phyloP scores from a whole-genome alignment of 92 coral and sea anemone species.

The Paragorgia papillata region DNA sequence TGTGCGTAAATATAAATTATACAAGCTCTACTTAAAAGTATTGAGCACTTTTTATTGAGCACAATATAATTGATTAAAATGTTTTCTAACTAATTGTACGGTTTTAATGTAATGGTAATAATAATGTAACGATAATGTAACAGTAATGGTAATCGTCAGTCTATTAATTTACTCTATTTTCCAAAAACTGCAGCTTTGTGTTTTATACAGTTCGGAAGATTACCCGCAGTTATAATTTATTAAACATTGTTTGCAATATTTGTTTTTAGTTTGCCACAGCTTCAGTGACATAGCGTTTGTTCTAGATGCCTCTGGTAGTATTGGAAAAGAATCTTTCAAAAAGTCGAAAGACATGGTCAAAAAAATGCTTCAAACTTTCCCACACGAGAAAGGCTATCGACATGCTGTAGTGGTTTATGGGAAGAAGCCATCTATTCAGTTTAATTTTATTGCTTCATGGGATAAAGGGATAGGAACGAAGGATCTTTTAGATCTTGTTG shows the following conservation, averaged over 20 bases:
- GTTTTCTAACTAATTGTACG: no score
- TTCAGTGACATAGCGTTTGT: conserved; percentile 33
- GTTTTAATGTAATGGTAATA: no score
- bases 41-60: no score
- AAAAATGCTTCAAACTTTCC: conserved; percentile 15
- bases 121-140: no score
- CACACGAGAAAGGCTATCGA: conserved; percentile 34
- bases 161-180: no score
- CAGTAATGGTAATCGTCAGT: no score
- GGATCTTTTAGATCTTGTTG: conserved; percentile 4
- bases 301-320: conserved; percentile 40
- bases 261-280: conserved; percentile 22
- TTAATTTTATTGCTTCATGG: conserved; percentile 13
- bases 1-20: no score
- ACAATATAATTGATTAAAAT: no score
- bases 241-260: background rate
- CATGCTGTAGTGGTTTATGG: conserved; percentile 39
- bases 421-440: conserved; percentile 20
- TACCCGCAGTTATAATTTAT: no score
- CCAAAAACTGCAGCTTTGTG: no score
- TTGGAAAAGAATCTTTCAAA: conserved; percentile 21
- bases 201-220: no score
- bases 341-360: conserved; percentile 22
- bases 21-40: no score
- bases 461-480: background rate